phyloP scores from a whole-genome alignment of 2,888 invertebrate species.

The Calliopum simillimum region DNA sequence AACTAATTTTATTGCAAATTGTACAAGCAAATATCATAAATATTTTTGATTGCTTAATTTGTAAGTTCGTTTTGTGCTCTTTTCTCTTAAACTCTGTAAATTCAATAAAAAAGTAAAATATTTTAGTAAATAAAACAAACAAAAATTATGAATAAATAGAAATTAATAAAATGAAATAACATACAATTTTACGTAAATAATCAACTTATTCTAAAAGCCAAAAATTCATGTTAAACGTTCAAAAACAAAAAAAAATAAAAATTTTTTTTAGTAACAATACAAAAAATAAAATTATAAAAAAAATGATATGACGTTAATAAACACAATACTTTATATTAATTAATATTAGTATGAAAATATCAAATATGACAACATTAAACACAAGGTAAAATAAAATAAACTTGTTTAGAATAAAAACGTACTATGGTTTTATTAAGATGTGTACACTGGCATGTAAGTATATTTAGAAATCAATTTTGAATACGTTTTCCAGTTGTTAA shows the following conservation, averaged over 20 bases:
- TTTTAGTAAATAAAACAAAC: constrained; percentile 11
- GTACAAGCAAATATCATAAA: too few species aligned
- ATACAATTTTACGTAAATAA: constrained; percentile 13
- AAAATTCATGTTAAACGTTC: constrained; percentile 28
- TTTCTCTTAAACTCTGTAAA: too few species aligned
- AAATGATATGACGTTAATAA: constrained; percentile 16
- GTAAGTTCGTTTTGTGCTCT: too few species aligned
- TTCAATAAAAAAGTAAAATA: too few species aligned
- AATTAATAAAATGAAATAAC: constrained; percentile 22
- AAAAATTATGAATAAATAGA: constrained; percentile 32
- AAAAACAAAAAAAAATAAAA: neutral
- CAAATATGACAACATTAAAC: constrained; percentile 36
- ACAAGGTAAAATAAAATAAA: constrained; percentile 25
- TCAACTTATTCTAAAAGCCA: constrained; percentile 18
- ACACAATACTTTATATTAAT: constrained; percentile 12
- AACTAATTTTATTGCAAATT: too few species aligned
- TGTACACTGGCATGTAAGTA: too few species aligned
- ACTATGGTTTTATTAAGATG: constrained; percentile 28
- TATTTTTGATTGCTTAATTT: too few species aligned
- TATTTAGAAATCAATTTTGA: too few species aligned
- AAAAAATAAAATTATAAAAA: constrained; percentile 14
- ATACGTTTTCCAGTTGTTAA: constrained; percentile 38
- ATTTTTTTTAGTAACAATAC: constrained; percentile 32
- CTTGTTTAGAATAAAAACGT: neutral
- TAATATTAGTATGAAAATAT: constrained; percentile 10